Evolutionary conservation across 2,888 invertebrate genomes (phyloP).

Genomic region (Tetranychus piercei): DNA sequence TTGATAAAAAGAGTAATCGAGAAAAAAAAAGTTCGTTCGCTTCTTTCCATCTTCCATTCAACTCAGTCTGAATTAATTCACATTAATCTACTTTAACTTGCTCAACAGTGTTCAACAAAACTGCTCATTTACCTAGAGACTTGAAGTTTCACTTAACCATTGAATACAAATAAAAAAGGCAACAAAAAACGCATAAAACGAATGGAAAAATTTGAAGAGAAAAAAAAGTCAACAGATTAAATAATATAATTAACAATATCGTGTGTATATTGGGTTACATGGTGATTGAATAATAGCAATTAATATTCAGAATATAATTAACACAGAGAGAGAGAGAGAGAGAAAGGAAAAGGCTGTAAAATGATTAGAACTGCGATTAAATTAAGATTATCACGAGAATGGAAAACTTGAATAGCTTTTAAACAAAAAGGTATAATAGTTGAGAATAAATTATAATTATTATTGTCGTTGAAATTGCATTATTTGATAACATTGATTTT

Average conservation of each 20-base stretch:
- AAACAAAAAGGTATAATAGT: not conserved
- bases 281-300: not conserved
- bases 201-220: too few relatives aligned
- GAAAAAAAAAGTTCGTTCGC: not conserved
- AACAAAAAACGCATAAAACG: too few relatives aligned
- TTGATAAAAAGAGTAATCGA: not conserved
- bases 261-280: too few relatives aligned
- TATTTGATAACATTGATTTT: too few relatives aligned
- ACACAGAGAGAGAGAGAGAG: not conserved
- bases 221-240: too few relatives aligned
- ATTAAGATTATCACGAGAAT: not conserved
- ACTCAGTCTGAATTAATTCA: not conserved
- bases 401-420: too few relatives aligned
- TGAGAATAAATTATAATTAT: not conserved
- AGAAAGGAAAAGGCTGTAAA: too few relatives aligned
- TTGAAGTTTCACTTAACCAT: not conserved
- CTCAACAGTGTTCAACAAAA: not conserved
- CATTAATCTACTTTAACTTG: not conserved
- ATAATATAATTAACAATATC: too few relatives aligned
- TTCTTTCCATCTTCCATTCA: not conserved
- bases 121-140: not conserved
- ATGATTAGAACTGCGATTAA: not conserved
- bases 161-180: too few relatives aligned
- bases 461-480: not conserved
- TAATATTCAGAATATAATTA: not conserved